phyloP scores from a whole-genome alignment of 1,140 invertebrate species.

The Ditylenchus dipsaci region DNA sequence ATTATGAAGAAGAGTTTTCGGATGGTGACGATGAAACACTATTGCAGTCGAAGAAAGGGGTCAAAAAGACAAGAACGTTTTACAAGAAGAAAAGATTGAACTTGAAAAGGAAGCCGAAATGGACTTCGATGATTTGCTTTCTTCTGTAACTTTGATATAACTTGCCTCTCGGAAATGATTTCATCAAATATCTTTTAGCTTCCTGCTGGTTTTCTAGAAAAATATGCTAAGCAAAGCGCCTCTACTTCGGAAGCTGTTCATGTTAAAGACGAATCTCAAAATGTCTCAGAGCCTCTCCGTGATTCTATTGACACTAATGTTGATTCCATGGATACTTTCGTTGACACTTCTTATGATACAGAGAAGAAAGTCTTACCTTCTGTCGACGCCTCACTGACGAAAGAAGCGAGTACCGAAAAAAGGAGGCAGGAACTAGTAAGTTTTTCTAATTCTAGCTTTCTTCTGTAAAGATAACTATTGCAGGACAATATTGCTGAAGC shows the following conservation, averaged over 20 bases:
- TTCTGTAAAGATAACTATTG: too few species aligned
- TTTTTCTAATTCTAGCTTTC: too few species aligned
- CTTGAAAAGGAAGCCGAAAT: slow-evolving; percentile 83
- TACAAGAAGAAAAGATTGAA: slow-evolving; percentile 72
- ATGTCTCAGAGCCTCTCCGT: too few species aligned
- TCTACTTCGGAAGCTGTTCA: too few species aligned
- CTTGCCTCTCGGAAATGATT: too few species aligned
- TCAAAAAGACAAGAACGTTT: slow-evolving; percentile 65
- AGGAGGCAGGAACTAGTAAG: slow-evolving; percentile 64
- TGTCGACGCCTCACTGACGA: too few species aligned
- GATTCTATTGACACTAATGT: too few species aligned
- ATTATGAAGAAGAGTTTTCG: slow-evolving; percentile 67
- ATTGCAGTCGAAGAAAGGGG: slow-evolving; percentile 78
- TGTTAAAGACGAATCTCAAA: too few species aligned
- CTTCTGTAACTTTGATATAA: slow-evolving; percentile 13
- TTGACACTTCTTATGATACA: too few species aligned
- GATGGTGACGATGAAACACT: slow-evolving; percentile 89
- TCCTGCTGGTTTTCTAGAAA: background rate
- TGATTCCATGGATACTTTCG: too few species aligned
- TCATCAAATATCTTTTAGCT: background rate
- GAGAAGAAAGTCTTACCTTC: too few species aligned
- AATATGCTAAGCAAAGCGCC: background rate
- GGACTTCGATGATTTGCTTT: slow-evolving; percentile 75
- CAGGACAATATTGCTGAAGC: slow-evolving; percentile 79
- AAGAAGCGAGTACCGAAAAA: slow-evolving; percentile 44